Evolutionary conservation across 2,797 vertebrate genomes (phyloP).

Genomic region (Hypotaenidia okinawae): DNA sequence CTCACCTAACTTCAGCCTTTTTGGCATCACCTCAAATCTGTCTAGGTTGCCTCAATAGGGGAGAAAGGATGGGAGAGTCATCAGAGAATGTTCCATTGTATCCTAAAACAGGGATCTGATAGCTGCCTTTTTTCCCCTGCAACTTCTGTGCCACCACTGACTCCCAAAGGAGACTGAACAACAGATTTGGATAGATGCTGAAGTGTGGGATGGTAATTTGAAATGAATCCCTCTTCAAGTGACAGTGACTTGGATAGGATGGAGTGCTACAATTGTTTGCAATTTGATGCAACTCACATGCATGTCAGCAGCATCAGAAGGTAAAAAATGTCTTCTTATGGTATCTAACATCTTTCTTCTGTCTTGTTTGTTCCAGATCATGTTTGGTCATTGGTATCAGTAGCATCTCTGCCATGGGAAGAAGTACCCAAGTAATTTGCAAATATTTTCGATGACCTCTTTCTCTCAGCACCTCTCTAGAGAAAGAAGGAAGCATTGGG

Average conservation of each 20-base stretch:
- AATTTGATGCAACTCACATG: background rate
- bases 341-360: background rate
- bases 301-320: background rate
- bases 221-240: background rate
- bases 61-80: background rate
- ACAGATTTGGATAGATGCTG: background rate
- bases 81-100: background rate
- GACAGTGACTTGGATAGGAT: background rate
- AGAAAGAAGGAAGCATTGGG: background rate
- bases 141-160: background rate
- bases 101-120: background rate
- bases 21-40: background rate
- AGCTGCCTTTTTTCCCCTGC: background rate
- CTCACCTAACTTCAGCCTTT: background rate
- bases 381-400: background rate
- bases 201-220: background rate
- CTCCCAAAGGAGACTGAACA: background rate
- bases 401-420: background rate
- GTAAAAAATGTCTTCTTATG: background rate
- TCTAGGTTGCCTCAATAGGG: background rate
- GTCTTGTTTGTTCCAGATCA: rapidly evolving
- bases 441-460: background rate
- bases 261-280: background rate
- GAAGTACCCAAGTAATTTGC: background rate
- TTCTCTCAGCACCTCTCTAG: background rate